phyloP scores from a whole-genome alignment of 2,888 invertebrate genomes.

The Pharmacophagus antenor region DNA sequence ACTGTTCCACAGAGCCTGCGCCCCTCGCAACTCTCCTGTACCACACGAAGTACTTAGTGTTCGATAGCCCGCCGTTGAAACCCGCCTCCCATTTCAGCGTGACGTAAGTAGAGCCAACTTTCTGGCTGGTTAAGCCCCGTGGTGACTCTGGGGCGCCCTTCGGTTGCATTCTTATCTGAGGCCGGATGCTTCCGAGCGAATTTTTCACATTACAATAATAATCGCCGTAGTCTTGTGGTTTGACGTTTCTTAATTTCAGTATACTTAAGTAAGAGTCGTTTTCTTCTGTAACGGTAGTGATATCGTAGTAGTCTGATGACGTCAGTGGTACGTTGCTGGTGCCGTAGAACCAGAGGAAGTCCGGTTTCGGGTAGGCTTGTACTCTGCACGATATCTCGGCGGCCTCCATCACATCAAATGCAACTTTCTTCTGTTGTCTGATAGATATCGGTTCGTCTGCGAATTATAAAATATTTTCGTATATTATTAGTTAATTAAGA shows the following conservation, averaged over 20 bases:
- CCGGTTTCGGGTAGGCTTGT: conserved; percentile 94
- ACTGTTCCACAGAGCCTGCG: conserved; percentile 57
- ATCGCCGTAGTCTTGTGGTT: conserved; percentile 93
- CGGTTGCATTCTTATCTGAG: conserved; percentile 89
- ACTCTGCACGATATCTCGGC: conserved; percentile 94
- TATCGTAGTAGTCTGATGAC: conserved; percentile 91
- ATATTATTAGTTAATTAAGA: background rate
- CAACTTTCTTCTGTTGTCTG: conserved; percentile 92
- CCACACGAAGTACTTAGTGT: conserved; percentile 93
- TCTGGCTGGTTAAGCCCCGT: conserved; percentile 84
- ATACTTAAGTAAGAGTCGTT: conserved; percentile 93
- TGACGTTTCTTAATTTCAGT: conserved; percentile 86
- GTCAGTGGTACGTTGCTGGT: conserved; percentile 87
- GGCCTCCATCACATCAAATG: conserved; percentile 90
- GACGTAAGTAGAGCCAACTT: conserved; percentile 89
- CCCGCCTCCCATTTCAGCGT: conserved; percentile 93
- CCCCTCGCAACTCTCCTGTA: conserved; percentile 86
- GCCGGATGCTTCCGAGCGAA: conserved; percentile 87
- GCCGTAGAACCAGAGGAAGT: conserved; percentile 94
- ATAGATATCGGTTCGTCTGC: conserved; percentile 92
- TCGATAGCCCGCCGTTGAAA: conserved; percentile 93
- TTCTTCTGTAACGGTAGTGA: conserved; percentile 89
- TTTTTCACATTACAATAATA: conserved; percentile 95
- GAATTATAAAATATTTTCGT: conserved; percentile 32
- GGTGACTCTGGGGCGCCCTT: conserved; percentile 94